These are phyloP conservation scores for Arremon aurantiirostris DNA, from an alignment of 2,797 vertebrate species.

Conservation along the genomic window DNA sequence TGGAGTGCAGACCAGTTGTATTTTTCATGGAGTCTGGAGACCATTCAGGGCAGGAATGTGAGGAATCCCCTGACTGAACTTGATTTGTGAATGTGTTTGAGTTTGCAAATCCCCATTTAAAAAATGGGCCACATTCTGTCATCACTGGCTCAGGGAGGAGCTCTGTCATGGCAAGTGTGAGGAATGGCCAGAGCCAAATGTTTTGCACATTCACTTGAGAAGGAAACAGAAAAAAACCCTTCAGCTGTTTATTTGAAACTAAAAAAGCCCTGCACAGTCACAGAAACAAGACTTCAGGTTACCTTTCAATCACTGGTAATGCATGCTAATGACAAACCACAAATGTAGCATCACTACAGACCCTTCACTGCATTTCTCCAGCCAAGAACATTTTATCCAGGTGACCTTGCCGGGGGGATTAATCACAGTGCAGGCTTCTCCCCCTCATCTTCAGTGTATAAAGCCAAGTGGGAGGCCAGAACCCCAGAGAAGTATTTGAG, in stretches of 20 bases:
- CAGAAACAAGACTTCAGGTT: not conserved
- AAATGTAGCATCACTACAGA: not conserved
- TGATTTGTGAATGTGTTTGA: conserved; percentile 8
- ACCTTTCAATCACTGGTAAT: not conserved
- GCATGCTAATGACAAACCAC: not conserved
- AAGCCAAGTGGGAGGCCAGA: not conserved
- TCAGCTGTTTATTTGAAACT: not conserved
- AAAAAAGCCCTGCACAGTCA: not conserved
- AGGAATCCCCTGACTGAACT: not conserved
- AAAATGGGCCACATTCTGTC: conserved; percentile 1
- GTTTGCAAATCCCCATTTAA: not conserved
- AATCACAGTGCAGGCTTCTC: not conserved
- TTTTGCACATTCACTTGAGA: not conserved
- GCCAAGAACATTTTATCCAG: not conserved
- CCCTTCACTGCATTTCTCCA: not conserved
- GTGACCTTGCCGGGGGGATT: not conserved
- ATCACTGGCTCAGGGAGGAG: not conserved
- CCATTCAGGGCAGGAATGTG: not conserved
- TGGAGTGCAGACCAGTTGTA: not conserved
- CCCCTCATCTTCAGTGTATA: not conserved
- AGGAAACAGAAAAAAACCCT: not conserved
- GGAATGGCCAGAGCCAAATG: not conserved
- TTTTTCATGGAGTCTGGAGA: conserved; percentile 17
- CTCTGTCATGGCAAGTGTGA: not conserved
- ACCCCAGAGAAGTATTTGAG: not conserved